phyloP scores from a whole-genome alignment of 1,140 invertebrate genomes.

The Drosophila pectinifera region DNA sequence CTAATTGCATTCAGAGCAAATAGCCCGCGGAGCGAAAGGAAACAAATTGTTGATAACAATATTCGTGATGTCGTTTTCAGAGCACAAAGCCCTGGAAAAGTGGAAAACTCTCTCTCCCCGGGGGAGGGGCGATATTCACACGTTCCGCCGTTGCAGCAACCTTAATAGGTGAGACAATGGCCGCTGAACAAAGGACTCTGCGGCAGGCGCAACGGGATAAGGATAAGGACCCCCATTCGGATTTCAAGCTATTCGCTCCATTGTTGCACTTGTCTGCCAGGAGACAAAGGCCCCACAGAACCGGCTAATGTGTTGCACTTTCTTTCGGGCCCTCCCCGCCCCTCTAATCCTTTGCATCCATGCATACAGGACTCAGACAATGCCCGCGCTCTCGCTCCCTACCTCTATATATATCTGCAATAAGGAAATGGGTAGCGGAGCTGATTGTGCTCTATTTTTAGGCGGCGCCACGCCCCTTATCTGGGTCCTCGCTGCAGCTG shows the following conservation, averaged over 20 bases:
- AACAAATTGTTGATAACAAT: constrained; percentile 29
- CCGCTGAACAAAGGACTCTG: constrained; percentile 36
- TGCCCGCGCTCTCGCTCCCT: constrained; percentile 8
- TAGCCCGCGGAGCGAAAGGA: constrained; percentile 16
- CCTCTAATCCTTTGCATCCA: neutral
- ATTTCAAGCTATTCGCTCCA: constrained; percentile 32
- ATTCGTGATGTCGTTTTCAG: constrained; percentile 30
- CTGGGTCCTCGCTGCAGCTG: constrained; percentile 18
- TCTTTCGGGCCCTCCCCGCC: no score
- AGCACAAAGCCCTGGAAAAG: constrained; percentile 6
- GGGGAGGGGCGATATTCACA: constrained; percentile 12
- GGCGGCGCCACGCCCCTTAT: constrained; percentile 54
- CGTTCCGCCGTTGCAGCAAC: constrained; percentile 45
- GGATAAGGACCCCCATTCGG: constrained; percentile 17
- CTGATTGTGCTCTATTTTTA: constrained; percentile 61
- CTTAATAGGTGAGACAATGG: constrained; percentile 49
- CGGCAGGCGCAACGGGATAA: constrained; percentile 46
- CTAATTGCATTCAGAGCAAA: constrained; percentile 61
- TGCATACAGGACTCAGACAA: constrained; percentile 51
- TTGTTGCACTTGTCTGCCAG: constrained; percentile 45
- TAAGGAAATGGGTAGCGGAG: constrained; percentile 34
- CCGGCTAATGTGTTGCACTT: constrained; percentile 75
- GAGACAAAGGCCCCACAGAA: constrained; percentile 55
- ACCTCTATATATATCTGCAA: constrained; percentile 19
- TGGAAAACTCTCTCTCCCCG: neutral